phyloP scores from a whole-genome alignment of 1,140 invertebrate species.

The Megalonaias nervosa region DNA sequence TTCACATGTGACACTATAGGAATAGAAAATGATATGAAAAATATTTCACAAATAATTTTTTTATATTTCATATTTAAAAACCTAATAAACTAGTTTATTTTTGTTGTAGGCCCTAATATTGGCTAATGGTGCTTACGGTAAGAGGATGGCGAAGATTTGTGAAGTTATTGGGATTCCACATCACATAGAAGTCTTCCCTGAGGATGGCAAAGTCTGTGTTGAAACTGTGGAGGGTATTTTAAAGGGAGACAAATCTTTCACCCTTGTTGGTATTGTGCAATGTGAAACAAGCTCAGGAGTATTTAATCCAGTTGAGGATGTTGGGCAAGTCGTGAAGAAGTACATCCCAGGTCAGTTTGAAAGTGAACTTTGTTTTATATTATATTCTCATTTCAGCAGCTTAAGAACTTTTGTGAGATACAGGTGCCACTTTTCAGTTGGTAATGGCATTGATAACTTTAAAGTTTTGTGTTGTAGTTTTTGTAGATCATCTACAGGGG shows the following conservation, averaged over 20 bases:
- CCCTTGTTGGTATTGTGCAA: constrained; percentile 71
- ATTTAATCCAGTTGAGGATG: constrained; percentile 71
- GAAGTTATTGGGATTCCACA: constrained; percentile 61
- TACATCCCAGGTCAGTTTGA: constrained; percentile 56
- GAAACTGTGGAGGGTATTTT: constrained; percentile 56
- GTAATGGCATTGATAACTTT: no score
- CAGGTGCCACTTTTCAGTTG: no score
- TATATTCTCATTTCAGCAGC: no score
- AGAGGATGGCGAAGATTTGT: constrained; percentile 72
- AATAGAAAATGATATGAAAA: not conserved
- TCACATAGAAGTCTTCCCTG: constrained; percentile 67
- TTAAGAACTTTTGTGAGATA: no score
- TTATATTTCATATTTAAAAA: not conserved
- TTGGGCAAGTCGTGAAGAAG: constrained; percentile 69
- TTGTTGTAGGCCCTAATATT: constrained; percentile 70
- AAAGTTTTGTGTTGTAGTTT: no score
- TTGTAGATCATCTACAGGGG: no score
- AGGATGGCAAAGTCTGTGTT: constrained; percentile 65
- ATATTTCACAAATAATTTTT: not conserved
- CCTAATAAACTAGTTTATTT: not conserved
- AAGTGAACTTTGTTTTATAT: no score
- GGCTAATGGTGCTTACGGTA: constrained; percentile 74
- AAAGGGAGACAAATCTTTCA: constrained; percentile 53
- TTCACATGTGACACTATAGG: constrained; percentile 9
- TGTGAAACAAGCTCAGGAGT: constrained; percentile 74